Conservation (phyloP, 2,797 vertebrate species). For the Urocyon cinereoargenteus region DNA sequence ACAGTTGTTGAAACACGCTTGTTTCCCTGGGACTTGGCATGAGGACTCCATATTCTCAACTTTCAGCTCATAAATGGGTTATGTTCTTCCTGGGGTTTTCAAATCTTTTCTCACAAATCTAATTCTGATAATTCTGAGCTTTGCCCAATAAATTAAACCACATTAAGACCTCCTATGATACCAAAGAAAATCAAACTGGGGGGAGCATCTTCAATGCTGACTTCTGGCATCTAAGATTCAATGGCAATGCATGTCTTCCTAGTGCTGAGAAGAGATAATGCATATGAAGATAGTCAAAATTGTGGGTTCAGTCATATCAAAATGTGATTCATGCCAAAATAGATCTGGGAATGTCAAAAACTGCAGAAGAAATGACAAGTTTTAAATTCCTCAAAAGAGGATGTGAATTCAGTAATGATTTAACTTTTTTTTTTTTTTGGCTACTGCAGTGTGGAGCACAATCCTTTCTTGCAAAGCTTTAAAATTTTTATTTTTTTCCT, state of each 20-base stretch:
- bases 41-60: conserved; percentile 54
- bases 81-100: conserved; percentile 62
- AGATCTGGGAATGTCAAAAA: conserved; percentile 86
- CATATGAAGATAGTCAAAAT: conserved; percentile 87
- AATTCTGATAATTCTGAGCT: conserved; percentile 86
- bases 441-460: conserved; percentile 62
- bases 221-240: conserved; percentile 87
- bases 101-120: conserved; percentile 76
- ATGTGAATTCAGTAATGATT: conserved; percentile 88
- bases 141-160: conserved; percentile 82
- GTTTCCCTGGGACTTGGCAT: conserved; percentile 39
- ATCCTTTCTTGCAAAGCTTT: conserved; percentile 78
- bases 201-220: conserved; percentile 86
- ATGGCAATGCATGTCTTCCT: conserved; percentile 83
- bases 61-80: conserved; percentile 60
- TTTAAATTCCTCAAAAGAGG: conserved; percentile 88
- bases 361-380: conserved; percentile 88
- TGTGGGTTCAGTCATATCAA: conserved; percentile 89
- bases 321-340: conserved; percentile 89
- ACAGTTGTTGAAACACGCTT: neutral
- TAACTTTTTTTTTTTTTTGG: conserved; percentile 77
- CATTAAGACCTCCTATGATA: conserved; percentile 79
- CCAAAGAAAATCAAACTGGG: conserved; percentile 87
- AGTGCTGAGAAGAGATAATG: conserved; percentile 85
- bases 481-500: conserved; percentile 73